These are phyloP conservation scores for Scytalopus superciliaris DNA, from an alignment of 2,113 vertebrate species.

Conservation along the genomic window DNA sequence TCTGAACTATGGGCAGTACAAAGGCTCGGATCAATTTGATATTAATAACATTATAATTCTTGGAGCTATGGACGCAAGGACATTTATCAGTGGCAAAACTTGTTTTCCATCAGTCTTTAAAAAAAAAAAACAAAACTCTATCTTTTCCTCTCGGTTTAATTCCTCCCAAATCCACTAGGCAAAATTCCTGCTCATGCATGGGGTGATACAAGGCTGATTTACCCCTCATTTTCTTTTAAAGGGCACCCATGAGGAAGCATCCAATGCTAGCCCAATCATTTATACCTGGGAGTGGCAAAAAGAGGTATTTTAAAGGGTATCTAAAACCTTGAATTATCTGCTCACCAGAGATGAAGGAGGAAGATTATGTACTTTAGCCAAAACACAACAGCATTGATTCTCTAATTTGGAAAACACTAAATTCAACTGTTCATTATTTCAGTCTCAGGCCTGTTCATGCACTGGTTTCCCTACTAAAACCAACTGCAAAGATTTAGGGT, in stretches of 20 bases:
- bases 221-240: not conserved
- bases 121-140: not conserved
- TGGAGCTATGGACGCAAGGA: not conserved
- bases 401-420: not conserved
- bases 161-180: not conserved
- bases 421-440: not conserved
- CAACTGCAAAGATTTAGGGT: not conserved
- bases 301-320: not conserved
- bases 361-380: not conserved
- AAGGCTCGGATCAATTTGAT: conserved; percentile 40
- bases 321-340: not conserved
- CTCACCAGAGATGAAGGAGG: not conserved
- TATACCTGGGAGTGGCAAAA: not conserved
- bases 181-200: not conserved
- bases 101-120: not conserved
- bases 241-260: not conserved
- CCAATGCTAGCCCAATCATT: not conserved
- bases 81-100: not conserved
- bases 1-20: not conserved
- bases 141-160: not conserved
- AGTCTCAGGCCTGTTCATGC: not conserved
- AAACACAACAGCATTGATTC: not conserved
- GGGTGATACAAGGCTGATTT: not conserved
- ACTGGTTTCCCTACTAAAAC: not conserved
- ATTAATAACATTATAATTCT: conserved; percentile 25